These are phyloP conservation scores for Phrynosoma platyrhinos DNA, from an alignment of 2,113 vertebrate genomes.

Conservation along the genomic window DNA sequence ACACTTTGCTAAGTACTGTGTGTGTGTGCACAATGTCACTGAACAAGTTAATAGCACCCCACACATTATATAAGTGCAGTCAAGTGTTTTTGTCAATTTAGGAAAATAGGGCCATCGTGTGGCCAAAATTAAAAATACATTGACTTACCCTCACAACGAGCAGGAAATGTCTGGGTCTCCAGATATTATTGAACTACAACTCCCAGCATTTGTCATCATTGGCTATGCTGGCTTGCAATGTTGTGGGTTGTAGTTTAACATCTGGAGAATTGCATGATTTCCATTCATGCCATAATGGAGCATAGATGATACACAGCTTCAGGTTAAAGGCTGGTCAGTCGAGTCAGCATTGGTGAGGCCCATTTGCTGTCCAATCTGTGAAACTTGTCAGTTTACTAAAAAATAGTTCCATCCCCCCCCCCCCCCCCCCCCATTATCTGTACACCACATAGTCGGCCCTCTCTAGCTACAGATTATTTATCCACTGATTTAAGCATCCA, in stretches of 20 bases:
- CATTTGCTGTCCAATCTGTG: not conserved
- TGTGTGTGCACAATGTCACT: not conserved
- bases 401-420: not conserved
- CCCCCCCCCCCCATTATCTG: not conserved
- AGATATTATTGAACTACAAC: too few species aligned
- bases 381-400: not conserved
- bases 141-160: not conserved
- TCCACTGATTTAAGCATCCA: too few species aligned
- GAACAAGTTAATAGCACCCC: not conserved
- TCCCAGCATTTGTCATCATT: too few species aligned
- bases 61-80: not conserved
- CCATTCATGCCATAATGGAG: not conserved
- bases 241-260: too few species aligned
- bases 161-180: too few species aligned
- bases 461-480: too few species aligned
- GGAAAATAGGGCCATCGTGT: conserved; percentile 19
- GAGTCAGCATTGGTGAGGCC: not conserved
- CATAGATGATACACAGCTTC: not conserved
- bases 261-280: too few species aligned
- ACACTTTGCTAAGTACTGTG: not conserved
- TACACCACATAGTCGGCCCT: not conserved
- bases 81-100: not conserved
- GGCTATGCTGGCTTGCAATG: too few species aligned
- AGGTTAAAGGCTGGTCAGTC: not conserved
- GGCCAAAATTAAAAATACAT: conserved; percentile 4